These are phyloP conservation scores for Epizoanthus illoricatus DNA, from an alignment of 92 coral and sea anemone genomes.

Conservation along the genomic window DNA sequence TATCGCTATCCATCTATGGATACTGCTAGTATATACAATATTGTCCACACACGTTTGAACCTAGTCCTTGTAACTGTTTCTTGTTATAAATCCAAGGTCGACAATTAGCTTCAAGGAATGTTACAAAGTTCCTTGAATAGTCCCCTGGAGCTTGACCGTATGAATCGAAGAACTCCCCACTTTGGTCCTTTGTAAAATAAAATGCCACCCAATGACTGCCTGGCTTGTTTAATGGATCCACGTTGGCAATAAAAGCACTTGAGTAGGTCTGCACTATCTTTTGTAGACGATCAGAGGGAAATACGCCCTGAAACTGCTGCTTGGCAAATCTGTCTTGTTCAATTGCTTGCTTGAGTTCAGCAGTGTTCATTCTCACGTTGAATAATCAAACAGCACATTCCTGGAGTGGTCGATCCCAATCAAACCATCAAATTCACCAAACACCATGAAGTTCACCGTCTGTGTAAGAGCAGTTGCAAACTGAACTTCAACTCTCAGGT, in stretches of 20 bases:
- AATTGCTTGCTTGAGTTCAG: slow-evolving; percentile 17
- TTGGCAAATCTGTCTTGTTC: slow-evolving; percentile 33
- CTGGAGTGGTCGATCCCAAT: slow-evolving; percentile 23
- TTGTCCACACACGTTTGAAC: slow-evolving; percentile 57
- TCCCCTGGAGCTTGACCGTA: slow-evolving; percentile 45
- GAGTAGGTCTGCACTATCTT: slow-evolving; percentile 8
- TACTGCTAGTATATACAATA: slow-evolving; percentile 58
- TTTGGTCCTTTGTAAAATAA: slow-evolving; percentile 20
- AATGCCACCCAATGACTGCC: slow-evolving; percentile 43
- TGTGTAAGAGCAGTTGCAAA: slow-evolving; percentile 22
- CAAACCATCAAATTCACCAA: slow-evolving; percentile 32
- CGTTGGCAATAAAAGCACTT: slow-evolving; percentile 32
- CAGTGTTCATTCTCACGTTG: slow-evolving; percentile 39
- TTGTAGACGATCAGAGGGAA: slow-evolving; percentile 53
- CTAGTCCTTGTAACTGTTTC: slow-evolving; percentile 44
- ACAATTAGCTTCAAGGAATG: slow-evolving; percentile 28
- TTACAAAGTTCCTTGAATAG: slow-evolving; percentile 31
- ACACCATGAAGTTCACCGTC: slow-evolving; percentile 44
- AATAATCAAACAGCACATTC: slow-evolving; percentile 43
- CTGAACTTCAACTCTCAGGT: slow-evolving; percentile 37
- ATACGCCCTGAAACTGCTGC: slow-evolving; percentile 6
- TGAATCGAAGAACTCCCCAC: slow-evolving; percentile 59
- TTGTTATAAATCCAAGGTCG: slow-evolving; percentile 43
- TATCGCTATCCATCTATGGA: too few species aligned
- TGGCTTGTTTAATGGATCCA: slow-evolving; percentile 22